Base-by-base conservation (phyloP, 2,888 invertebrate species). In the Campaea margaritaria region DNA sequence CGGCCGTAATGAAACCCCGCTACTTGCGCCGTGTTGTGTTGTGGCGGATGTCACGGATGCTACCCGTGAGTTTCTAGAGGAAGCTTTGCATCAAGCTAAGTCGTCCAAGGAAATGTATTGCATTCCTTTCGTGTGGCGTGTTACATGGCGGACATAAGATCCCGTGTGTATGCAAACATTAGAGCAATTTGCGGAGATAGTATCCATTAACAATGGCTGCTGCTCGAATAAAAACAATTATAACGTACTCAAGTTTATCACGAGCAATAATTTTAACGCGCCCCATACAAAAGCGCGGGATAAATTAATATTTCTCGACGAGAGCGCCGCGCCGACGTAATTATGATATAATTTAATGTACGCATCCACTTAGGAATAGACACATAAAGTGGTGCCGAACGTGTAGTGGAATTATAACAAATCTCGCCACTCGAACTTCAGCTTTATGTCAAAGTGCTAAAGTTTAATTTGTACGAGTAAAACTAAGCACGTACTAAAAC, bases 311-410 rank as follows among this genome's bases (percentile, higher is more conserved):
- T 59, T 31, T 55, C 36, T 15, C 36, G 47, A 53, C 53, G 49
- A 46, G 51, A 34, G 27, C 51, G 52, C 44, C 39, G 31, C 58
- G 50, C 28, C 43, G 36, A 50, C 55, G 55, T 50, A 62, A 67
- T 70, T 64, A 69, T 46, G 51, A 64, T 62, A 58, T 68, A 62
- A 67, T 64, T 54, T 56, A 65, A 65, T 67, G 57, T 56, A 50
- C 62, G 60, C 48, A 60, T 62, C 56, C 69, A 60, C 65, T 63
- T 62, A 67, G 47, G 54, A 47, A 64, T 58, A 64, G 52, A 53
- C 47, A 54, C 28, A 58, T 51, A 31, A 58, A 57, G 64, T 41
- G 58, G 50, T 45, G 39, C 42, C 43, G 53, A 43, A 56, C 63
- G 51, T 54, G 49, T 44, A 58, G 39, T 42, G 27, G 38, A 39